A percentile compares a stretch with the other conserved stretches of the same genome.
Evolutionary conservation across 2,113 vertebrate species (phyloP).

Genomic region (Symphodus melops): DNA sequence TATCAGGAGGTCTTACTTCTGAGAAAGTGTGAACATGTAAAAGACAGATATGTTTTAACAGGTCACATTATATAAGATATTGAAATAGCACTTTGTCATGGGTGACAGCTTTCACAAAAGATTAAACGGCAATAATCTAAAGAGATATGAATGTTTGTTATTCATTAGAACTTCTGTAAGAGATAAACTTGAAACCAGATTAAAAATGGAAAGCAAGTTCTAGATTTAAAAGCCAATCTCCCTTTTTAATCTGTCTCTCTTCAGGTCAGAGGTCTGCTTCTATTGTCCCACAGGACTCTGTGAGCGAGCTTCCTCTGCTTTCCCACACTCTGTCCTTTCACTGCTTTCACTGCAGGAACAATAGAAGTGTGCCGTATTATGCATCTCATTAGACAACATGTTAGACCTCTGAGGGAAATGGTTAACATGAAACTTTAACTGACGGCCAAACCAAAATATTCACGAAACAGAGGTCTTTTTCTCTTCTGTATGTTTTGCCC

Average conservation of each 20-base stretch:
- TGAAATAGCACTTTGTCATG: no score
- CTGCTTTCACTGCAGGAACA: slow-evolving; percentile 38
- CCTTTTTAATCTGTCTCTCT: slow-evolving; percentile 9
- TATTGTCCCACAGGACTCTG: slow-evolving; percentile 62
- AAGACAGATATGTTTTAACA: no score
- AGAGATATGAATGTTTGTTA: no score
- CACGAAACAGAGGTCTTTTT: no score
- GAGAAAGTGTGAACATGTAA: no score
- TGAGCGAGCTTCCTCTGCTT: slow-evolving; percentile 74
- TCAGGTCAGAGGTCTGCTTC: slow-evolving; percentile 32
- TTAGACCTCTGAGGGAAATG: not conserved
- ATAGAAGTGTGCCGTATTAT: slow-evolving; percentile 56
- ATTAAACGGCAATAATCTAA: no score
- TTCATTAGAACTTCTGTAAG: no score
- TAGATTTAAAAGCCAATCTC: not conserved
- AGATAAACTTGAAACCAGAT: not conserved
- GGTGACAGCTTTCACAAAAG: no score
- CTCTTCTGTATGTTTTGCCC: no score
- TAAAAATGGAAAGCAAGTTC: not conserved
- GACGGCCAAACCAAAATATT: not conserved
- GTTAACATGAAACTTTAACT: not conserved
- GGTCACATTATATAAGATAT: no score
- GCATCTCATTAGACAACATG: slow-evolving; percentile 7
- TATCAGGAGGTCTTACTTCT: no score
- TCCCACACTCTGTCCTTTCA: slow-evolving; percentile 79